Evolutionary conservation across 2,797 vertebrate genomes (phyloP).

Genomic region (Arrhamphus sclerolepis): DNA sequence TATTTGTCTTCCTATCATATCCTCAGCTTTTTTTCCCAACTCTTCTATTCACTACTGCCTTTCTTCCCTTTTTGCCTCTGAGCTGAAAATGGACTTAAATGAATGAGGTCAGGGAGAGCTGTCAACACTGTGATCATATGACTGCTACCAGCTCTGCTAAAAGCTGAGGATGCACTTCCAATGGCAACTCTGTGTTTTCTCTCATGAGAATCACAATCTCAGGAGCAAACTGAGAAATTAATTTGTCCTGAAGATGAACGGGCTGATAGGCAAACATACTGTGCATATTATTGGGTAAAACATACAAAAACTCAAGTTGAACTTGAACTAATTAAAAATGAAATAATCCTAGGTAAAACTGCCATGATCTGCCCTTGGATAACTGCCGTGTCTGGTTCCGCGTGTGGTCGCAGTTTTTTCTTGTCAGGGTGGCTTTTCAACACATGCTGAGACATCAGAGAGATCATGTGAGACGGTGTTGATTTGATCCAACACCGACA

Average conservation of each 20-base stretch:
- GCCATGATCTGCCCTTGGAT: constrained; percentile 15
- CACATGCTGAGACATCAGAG: constrained; percentile 58
- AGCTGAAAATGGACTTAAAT: constrained; percentile 77
- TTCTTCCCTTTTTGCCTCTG: constrained; percentile 47
- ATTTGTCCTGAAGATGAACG: constrained; percentile 31
- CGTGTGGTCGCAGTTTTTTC: constrained; percentile 49
- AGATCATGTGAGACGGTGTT: constrained; percentile 59
- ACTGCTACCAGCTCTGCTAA: constrained; percentile 67
- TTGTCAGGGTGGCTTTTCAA: constrained; percentile 48
- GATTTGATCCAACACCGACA: constrained; percentile 58
- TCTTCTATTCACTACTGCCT: constrained; percentile 42
- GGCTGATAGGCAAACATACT: constrained; percentile 8
- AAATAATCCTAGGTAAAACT: constrained; percentile 20
- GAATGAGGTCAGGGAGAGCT: constrained; percentile 79
- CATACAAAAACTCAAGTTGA: neutral
- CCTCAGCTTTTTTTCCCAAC: constrained; percentile 42
- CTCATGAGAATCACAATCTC: constrained; percentile 47
- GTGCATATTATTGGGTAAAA: constrained; percentile 11
- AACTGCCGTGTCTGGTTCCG: constrained; percentile 30
- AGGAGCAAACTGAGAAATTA: constrained; percentile 31
- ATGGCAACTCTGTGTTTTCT: constrained; percentile 52
- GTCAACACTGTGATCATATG: constrained; percentile 82
- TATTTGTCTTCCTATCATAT: constrained; percentile 51
- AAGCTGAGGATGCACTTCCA: constrained; percentile 61
- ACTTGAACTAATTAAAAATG: constrained; percentile 18